A percentile compares a stretch with the other conserved stretches of the same genome.
Evolutionary conservation across 2,113 vertebrate genomes (phyloP).

Genomic region (Benitochromis conjunctus): DNA sequence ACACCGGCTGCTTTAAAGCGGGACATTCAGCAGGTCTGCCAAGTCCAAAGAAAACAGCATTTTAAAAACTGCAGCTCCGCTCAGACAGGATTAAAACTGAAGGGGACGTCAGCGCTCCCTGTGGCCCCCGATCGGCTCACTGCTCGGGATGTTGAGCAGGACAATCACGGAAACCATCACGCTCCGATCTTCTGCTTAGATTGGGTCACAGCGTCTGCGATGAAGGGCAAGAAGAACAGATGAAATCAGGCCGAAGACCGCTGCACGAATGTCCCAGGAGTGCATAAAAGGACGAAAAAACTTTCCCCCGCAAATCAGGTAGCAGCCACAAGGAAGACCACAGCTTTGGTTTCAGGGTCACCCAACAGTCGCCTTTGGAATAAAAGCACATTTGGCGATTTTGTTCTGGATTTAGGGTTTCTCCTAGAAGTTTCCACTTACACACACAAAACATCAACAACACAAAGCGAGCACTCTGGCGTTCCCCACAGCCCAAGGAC

Average conservation of each 20-base stretch:
- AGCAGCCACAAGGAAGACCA: not conserved
- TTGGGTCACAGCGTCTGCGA: not conserved
- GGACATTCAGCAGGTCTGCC: not conserved
- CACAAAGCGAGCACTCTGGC: too few relatives aligned
- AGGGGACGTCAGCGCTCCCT: not conserved
- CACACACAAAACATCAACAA: not conserved
- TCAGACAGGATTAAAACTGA: not conserved
- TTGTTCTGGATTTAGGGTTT: not conserved
- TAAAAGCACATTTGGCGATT: not conserved
- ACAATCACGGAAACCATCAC: not conserved
- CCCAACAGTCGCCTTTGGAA: not conserved
- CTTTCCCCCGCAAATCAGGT: not conserved
- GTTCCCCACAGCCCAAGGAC: not conserved
- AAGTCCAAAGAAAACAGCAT: not conserved
- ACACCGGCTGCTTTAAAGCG: not conserved
- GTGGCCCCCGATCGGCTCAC: not conserved
- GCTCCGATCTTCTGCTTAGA: not conserved
- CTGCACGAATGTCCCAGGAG: not conserved
- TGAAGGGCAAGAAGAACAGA: not conserved
- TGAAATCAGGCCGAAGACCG: not conserved
- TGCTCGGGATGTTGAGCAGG: not conserved
- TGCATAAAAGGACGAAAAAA: accelerated
- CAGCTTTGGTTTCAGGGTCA: not conserved
- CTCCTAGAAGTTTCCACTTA: not conserved
- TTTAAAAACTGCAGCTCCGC: not conserved